phyloP scores from a whole-genome alignment of 2,113 vertebrate genomes.

The Plestiodon gilberti region DNA sequence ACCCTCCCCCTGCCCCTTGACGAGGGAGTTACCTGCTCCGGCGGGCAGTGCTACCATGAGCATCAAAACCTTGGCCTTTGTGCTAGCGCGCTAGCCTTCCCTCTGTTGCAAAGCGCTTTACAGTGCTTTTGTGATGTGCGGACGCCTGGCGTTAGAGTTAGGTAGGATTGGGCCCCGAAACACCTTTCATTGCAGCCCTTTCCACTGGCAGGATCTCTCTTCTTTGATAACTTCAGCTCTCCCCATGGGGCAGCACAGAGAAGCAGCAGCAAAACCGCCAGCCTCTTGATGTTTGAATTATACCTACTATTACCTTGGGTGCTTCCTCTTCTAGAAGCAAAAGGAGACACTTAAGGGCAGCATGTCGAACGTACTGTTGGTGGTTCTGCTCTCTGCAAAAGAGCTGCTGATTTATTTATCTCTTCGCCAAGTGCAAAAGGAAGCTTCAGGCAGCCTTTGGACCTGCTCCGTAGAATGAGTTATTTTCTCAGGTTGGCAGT shows the following conservation, averaged over 20 bases:
- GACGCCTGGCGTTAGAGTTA: too few species aligned
- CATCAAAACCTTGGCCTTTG: too few species aligned
- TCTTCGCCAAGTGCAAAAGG: not conserved
- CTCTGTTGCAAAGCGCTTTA: too few species aligned
- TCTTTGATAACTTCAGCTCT: accelerated
- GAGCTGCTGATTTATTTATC: slow-evolving; percentile 33
- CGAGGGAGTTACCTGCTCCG: too few species aligned
- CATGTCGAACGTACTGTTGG: not conserved
- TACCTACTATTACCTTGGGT: not conserved
- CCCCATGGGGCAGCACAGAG: not conserved
- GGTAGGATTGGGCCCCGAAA: too few species aligned
- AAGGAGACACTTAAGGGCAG: not conserved
- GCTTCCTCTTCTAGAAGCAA: not conserved
- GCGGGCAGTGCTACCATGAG: too few species aligned
- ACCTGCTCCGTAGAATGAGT: not conserved
- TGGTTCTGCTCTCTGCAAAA: not conserved
- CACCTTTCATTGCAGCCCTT: not conserved
- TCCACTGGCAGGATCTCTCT: not conserved
- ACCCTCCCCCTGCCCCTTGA: too few species aligned
- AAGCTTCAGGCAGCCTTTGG: not conserved
- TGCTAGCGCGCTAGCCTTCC: too few species aligned
- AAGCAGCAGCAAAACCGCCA: not conserved
- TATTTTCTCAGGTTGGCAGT: not conserved
- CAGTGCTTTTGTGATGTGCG: too few species aligned
- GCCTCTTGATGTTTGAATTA: not conserved